Base-by-base conservation (phyloP, 2,113 vertebrate species). In the Heterocephalus glaber region DNA sequence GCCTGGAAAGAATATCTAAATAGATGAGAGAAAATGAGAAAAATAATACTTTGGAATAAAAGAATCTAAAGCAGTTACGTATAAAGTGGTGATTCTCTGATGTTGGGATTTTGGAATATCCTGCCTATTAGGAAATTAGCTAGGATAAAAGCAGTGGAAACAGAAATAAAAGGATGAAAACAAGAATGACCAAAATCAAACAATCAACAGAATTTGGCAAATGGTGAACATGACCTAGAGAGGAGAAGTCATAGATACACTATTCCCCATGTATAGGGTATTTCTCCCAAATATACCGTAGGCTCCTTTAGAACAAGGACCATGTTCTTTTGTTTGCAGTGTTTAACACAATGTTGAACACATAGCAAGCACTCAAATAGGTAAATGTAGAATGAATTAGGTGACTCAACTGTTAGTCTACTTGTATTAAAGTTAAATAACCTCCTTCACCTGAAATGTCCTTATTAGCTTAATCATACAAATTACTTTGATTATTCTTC, bases 21-120 rank as follows among this genome's bases (percentile, higher is more conserved):
- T 52, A 90, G 58, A 81, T 89, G 26, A 60, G 52, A 90, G 56
- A 88, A 86, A 68, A 77, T 85, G 77, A 72, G 35, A 47, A 95
- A 88, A 88, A 86, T 82, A 79, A 8, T n/a, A 60, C 38, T 54
- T 54, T 89, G 76, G 35, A 86, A 79, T n/a, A 60, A 60, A 22
- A 86, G 58, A 84, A 56, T 87, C 66, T 84, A 47, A 66, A 90
- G n/a, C 56, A 96, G 58, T 77, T 5, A 0, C 52, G 0, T 89
- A 74, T 61, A 77, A 65, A 65, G 28, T 77, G 54, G n/a, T 54
- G 68, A 81, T 90, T 92, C 44, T 68, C n/a, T n/a, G 60, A 84
- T 79, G 30, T 11, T 80, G 60, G 28, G 9, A 83, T 60, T 91
- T 91, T 89, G 4, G 60, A 54, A 86, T 80, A 80, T 56, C 12